Base-by-base conservation (phyloP, 1,140 invertebrate genomes). In the Eulimnadia texana region DNA sequence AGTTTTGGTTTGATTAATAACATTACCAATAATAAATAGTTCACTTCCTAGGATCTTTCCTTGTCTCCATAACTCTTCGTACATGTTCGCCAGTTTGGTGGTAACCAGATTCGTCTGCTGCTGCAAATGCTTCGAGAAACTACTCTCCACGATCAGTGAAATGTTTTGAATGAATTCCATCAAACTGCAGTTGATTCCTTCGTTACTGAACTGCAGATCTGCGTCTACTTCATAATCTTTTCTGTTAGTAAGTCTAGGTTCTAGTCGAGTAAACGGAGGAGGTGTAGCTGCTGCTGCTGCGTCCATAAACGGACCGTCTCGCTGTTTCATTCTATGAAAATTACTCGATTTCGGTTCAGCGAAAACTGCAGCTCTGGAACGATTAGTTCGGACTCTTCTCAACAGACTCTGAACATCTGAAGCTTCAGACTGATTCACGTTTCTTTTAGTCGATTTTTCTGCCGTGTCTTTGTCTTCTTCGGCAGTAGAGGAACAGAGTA, bases 21-120 rank as follows among this genome's bases (percentile, higher is more conserved):
- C 66, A 2, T 70, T 70, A 65, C 77, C 72, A 6, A 77, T 72
- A 65, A 74, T 73, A 54, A 75, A 71, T 64, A 78, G 69, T 57
- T 76, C 64, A 1, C 72, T 70, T 64, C 79, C 76, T 20, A 79
- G 65, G 3, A 72, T 64, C 42, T 76, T 65, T 1, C 73, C 70
- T n/a, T 72, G 72, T 33, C 75, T 72, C 77, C 77, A 80, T 24
- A 79, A 73, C 57, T 79, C 78, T 27, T 75, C 72, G 66, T 78
- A 79, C 66, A 80, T 77, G 62, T 79, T 78, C 65, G 73, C 76
- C 29, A 78, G 73, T 79, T 81, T 42, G 33, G 33, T 16, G 6
- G 33, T 42, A 6, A 42, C 16, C 19, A 42, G 11, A 23, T 20
- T 6, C 11, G 3, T 47, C 27, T 3, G 57, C 25, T 42, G 27